Base-by-base conservation (phyloP, 2,797 vertebrate genomes). In the Galaxias olidus region DNA sequence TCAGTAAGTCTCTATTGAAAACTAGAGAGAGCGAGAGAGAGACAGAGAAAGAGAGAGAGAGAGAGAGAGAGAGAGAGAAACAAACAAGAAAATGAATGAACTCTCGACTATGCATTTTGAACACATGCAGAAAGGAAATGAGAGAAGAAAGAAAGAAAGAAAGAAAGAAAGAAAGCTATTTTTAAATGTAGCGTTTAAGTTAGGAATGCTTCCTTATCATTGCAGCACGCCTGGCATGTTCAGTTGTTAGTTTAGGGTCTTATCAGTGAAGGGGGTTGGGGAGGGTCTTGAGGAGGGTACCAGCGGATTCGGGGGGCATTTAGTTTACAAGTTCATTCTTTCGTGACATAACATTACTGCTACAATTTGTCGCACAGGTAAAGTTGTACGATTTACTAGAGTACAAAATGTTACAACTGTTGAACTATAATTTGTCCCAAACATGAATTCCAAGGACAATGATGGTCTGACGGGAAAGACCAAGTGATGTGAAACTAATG, bases 201-300 rank as follows among this genome's bases (percentile, higher is more conserved):
- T 13, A 79, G 81, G 84, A 88, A 88, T 88, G 79, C 72, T 74
- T 78, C 72, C 78, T 88, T 88, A 87, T 86, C 85, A 14, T 59
- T 66, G 55, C 62, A 76, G 80, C n/a, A n/a, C n/a, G 74, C 66
- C 65, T 65, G 65, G 75, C 79, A 82, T 84, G 86, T 49, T 75
- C 76, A 73, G 83, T 82, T 74, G 71, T 65, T 62, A 18, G 17
- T 10, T 8, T 15, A 63, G 53, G 62, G 63, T 65, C 74, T 86
- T 89, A 90, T 90, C 89, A 84, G 76, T 54, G 54, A 63, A 65
- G 71, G 64, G 61, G 73, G 62, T 9, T 61, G 8, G 8, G 12
- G 20, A 17, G 12, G 40, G 41, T 10, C 4, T 18, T 44, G 56
- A 42, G 42, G 3, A 4, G 20, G 11, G 59, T 1, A 51, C 82